These are phyloP conservation scores for Clupea harengus DNA, from an alignment of 2,113 vertebrate species.

Conservation along the genomic window DNA sequence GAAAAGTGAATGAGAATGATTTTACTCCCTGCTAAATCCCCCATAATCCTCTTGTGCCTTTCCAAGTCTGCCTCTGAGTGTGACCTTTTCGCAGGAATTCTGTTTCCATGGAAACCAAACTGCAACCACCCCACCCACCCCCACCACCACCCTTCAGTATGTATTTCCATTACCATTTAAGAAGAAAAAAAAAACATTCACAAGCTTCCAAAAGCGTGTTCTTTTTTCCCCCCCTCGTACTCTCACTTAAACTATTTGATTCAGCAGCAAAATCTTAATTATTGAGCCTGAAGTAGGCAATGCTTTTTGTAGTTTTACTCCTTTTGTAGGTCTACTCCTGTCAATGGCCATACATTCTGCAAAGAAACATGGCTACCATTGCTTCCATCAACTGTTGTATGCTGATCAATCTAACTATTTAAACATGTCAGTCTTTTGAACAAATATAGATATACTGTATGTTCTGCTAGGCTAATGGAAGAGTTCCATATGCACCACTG, in stretches of 20 bases:
- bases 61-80: constrained; percentile 68
- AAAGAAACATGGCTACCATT: background rate
- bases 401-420: background rate
- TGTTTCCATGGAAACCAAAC: constrained; percentile 76
- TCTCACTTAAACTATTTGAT: background rate
- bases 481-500: constrained; percentile 32
- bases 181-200: background rate
- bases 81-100: constrained; percentile 76
- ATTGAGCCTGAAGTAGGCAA: background rate
- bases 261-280: background rate
- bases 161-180: constrained; percentile 52
- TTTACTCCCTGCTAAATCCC: constrained; percentile 60
- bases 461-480: constrained; percentile 16
- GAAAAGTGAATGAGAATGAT: constrained; percentile 66
- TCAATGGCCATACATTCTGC: background rate
- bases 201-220: background rate
- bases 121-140: constrained; percentile 42
- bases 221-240: background rate
- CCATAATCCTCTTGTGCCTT: constrained; percentile 70
- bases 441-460: background rate
- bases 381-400: background rate
- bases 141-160: constrained; percentile 40
- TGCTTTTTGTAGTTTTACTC: background rate
- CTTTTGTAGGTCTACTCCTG: background rate
- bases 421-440: background rate